These are phyloP conservation scores for Anadara kagoshimensis DNA, from an alignment of 1,140 invertebrate genomes.

Conservation along the genomic window DNA sequence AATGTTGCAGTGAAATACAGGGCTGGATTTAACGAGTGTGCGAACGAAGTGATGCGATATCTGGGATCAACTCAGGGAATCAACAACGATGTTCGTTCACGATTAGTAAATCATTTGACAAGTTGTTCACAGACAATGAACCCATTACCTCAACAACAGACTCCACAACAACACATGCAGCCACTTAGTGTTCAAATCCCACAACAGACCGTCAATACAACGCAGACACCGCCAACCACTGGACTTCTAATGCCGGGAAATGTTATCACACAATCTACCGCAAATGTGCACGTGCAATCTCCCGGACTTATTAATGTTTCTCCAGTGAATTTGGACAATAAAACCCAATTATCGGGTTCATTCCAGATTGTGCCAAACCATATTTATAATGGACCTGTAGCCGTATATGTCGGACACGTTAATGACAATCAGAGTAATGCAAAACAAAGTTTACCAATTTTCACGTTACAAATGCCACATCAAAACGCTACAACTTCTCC, in stretches of 20 bases:
- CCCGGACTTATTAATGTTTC: conserved; percentile 10
- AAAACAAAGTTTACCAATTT: conserved; percentile 23
- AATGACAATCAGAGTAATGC: conserved; percentile 32
- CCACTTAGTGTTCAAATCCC: conserved; percentile 4
- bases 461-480: conserved; percentile 34
- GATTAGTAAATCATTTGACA: conserved; percentile 47
- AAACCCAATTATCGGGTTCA: conserved; percentile 33
- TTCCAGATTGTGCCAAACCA: conserved; percentile 42
- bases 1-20: conserved; percentile 78
- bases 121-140: conserved; percentile 55
- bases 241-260: not conserved
- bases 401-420: conserved; percentile 38
- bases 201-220: not conserved
- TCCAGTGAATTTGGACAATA: not conserved
- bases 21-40: conserved; percentile 91
- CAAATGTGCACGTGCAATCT: conserved; percentile 8
- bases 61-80: conserved; percentile 88
- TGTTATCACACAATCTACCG: conserved; percentile 7
- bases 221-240: conserved; percentile 8
- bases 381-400: conserved; percentile 35
- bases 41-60: conserved; percentile 88
- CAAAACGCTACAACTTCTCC: not conserved
- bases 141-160: conserved; percentile 13
- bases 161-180: conserved; percentile 3
- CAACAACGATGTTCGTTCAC: conserved; percentile 80